Conservation (phyloP, 2,113 vertebrate species). For the Promerops cafer region DNA sequence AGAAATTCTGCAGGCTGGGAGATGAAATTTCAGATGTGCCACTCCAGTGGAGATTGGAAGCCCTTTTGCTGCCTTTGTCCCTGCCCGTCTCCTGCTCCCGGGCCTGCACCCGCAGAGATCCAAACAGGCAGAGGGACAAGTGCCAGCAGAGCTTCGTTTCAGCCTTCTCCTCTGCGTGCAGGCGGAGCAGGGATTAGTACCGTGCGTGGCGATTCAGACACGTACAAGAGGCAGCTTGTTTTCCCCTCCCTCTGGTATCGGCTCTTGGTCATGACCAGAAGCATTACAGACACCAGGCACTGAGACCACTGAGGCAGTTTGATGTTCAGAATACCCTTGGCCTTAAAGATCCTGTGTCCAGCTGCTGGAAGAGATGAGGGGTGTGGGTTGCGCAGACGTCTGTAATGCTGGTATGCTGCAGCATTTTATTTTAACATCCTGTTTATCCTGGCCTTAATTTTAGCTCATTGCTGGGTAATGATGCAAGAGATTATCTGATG, state of each 20-base stretch:
- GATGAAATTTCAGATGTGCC: not conserved
- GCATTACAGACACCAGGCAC: not conserved
- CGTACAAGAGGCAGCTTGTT: not conserved
- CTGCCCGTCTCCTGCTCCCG: not conserved
- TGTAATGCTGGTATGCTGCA: not conserved
- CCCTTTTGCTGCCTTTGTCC: not conserved
- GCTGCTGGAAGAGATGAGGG: not conserved
- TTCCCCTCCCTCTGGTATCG: not conserved
- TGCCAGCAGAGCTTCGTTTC: not conserved
- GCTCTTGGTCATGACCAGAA: not conserved
- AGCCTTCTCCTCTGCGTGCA: too few relatives aligned
- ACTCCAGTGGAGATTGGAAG: not conserved
- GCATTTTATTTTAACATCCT: constrained; percentile 2
- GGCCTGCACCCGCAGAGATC: fast-evolving
- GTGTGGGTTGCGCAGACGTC: not conserved
- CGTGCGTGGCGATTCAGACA: not conserved
- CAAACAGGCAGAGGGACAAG: not conserved
- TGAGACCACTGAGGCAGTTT: not conserved
- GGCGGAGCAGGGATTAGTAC: not conserved
- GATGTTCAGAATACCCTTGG: not conserved
- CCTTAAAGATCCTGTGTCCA: not conserved
- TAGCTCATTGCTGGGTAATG: not conserved
- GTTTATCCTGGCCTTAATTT: constrained; percentile 23
- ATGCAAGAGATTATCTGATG: not conserved
- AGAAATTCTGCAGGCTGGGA: not conserved